These are phyloP conservation scores for Sakesphorus luctuosus DNA, from an alignment of 2,113 vertebrate species.

Conservation along the genomic window DNA sequence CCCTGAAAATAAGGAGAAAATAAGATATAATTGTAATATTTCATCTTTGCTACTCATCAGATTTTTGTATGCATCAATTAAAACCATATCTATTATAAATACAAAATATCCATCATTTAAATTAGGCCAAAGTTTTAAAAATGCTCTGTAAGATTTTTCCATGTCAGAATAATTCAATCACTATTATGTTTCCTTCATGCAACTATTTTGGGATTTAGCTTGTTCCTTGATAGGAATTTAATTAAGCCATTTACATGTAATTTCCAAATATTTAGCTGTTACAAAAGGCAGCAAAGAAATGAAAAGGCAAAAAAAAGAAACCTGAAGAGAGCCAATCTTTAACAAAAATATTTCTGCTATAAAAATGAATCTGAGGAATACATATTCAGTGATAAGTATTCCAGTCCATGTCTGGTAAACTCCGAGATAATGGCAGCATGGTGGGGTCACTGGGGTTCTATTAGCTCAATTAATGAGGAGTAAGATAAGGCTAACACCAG, in stretches of 20 bases:
- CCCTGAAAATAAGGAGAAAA: background rate
- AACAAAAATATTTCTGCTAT: conserved; percentile 18
- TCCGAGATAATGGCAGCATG: conserved; percentile 77
- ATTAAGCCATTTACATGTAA: conserved; percentile 65
- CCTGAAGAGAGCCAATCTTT: background rate
- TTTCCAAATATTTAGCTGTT: conserved; percentile 15
- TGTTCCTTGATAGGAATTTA: conserved; percentile 58
- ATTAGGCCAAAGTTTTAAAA: conserved; percentile 45
- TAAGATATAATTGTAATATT: background rate
- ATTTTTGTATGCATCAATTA: conserved; percentile 4
- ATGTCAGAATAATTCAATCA: conserved; percentile 27
- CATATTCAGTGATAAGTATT: conserved; percentile 82
- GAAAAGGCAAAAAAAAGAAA: background rate
- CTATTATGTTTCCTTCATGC: conserved; percentile 24
- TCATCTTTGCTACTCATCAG: background rate
- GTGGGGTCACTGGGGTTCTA: conserved; percentile 88
- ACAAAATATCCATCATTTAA: background rate
- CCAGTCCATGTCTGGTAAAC: conserved; percentile 84
- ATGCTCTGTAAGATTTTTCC: conserved; percentile 29
- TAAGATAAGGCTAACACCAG: conserved; percentile 91
- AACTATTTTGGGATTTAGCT: conserved; percentile 51
- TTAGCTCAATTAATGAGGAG: conserved; percentile 99
- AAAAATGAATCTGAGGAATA: conserved; percentile 18
- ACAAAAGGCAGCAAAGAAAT: background rate
- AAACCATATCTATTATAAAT: background rate